Evolutionary conservation across 2,888 invertebrate species (phyloP).

Genomic region (Oscheius sp.): DNA sequence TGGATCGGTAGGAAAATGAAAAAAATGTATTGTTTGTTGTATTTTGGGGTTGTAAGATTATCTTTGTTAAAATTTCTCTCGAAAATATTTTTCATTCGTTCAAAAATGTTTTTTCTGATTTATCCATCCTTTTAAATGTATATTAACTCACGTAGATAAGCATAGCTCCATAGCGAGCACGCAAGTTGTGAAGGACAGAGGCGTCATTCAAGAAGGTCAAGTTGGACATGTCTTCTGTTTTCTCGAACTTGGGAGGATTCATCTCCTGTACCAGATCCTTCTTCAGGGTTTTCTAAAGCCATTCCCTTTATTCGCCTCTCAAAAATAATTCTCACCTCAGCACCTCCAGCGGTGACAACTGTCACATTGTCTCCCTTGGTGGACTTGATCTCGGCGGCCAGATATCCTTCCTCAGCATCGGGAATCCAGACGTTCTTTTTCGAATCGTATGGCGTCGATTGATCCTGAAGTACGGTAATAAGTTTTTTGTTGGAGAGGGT

Average conservation of each 20-base stretch:
- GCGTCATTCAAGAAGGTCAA: conserved; percentile 99
- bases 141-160: conserved; percentile 76
- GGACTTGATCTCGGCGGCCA: conserved; percentile 96
- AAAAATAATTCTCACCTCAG: conserved; percentile 74
- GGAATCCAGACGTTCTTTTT: conserved; percentile 99
- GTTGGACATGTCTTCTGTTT: conserved; percentile 79
- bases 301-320: neutral
- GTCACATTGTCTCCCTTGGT: conserved; percentile 92
- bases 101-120: too few species aligned
- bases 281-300: conserved; percentile 80
- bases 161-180: conserved; percentile 95
- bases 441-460: conserved; percentile 97
- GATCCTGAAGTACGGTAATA: conserved; percentile 77
- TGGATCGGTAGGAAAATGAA: too few species aligned
- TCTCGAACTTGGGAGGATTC: conserved; percentile 98
- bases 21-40: too few species aligned
- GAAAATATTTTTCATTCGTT: neutral
- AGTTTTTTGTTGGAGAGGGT: neutral
- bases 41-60: neutral
- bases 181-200: conserved; percentile 96
- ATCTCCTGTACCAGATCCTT: conserved; percentile 91
- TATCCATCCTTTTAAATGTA: too few species aligned
- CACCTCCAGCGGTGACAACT: conserved; percentile 86
- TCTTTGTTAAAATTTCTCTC: neutral
- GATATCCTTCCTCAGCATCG: conserved; percentile 94